Conservation (phyloP, 2,113 vertebrate genomes). For the Lutjanus erythropterus region DNA sequence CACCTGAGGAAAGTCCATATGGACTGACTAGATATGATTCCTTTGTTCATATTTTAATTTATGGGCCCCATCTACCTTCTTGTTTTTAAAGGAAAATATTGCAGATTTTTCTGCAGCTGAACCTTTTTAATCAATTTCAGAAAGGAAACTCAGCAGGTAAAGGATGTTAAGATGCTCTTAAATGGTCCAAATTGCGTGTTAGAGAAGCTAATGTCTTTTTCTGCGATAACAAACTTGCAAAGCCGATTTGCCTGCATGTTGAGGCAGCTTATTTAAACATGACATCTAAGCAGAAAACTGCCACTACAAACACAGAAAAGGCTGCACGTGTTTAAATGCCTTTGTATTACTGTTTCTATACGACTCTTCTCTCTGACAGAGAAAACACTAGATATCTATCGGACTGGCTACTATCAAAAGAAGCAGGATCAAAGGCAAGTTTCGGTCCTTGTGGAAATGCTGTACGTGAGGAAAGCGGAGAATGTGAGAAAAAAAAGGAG, state of each 20-base stretch:
- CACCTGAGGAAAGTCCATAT: neutral
- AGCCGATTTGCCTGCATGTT: neutral
- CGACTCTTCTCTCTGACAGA: neutral
- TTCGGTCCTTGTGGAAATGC: neutral
- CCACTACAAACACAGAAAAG: slow-evolving; percentile 12
- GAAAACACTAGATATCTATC: neutral
- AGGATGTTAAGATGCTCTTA: neutral
- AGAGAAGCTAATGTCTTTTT: neutral
- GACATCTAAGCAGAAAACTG: slow-evolving; percentile 18
- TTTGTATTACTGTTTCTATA: neutral
- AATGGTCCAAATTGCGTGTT: neutral
- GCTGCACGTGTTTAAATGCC: neutral
- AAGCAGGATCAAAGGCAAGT: neutral
- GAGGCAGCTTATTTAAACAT: slow-evolving; percentile 20
- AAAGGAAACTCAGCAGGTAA: neutral
- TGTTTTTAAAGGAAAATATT: neutral
- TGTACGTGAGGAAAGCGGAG: neutral
- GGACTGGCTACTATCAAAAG: neutral
- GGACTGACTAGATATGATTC: neutral
- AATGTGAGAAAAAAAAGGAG: neutral
- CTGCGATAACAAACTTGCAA: slow-evolving; percentile 18
- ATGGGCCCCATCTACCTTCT: neutral
- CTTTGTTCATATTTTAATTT: neutral
- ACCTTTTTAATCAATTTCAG: neutral
- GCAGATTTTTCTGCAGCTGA: neutral